These are phyloP conservation scores for Stramonita haemastoma DNA, from an alignment of 2,888 invertebrate species.

Conservation along the genomic window DNA sequence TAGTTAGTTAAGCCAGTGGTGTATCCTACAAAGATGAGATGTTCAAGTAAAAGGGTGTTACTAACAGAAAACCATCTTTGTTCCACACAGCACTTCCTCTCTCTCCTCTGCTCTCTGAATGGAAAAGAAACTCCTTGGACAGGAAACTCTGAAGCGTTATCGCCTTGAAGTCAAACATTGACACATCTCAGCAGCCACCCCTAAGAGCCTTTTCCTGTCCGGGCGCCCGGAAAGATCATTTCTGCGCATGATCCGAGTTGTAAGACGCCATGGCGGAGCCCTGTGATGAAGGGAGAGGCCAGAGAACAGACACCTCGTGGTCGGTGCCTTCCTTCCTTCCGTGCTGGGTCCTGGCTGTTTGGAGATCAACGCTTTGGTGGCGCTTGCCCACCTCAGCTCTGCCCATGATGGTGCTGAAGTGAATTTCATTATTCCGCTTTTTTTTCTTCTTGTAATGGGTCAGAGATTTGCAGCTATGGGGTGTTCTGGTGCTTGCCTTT, in stretches of 20 bases:
- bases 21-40: no score
- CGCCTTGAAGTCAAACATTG: conserved; percentile 23
- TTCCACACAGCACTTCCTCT: neutral
- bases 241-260: conserved; percentile 9
- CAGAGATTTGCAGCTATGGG: neutral
- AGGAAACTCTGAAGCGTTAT: neutral
- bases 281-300: neutral
- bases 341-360: neutral
- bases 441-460: neutral
- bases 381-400: neutral
- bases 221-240: neutral
- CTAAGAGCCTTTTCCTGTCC: conserved; percentile 16
- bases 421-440: conserved; percentile 14
- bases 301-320: neutral
- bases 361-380: neutral
- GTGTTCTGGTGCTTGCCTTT: neutral
- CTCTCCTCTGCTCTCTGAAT: neutral
- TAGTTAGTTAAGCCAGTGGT: no score
- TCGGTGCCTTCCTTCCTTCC: neutral
- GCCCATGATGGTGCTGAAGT: neutral
- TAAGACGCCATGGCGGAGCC: conserved; percentile 23
- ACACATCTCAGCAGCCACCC: neutral
- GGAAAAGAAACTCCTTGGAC: neutral
- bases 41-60: no score
- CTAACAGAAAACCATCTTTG: no score